Base-by-base conservation (phyloP, 1,140 invertebrate genomes). In the Helicoverpa zea region DNA sequence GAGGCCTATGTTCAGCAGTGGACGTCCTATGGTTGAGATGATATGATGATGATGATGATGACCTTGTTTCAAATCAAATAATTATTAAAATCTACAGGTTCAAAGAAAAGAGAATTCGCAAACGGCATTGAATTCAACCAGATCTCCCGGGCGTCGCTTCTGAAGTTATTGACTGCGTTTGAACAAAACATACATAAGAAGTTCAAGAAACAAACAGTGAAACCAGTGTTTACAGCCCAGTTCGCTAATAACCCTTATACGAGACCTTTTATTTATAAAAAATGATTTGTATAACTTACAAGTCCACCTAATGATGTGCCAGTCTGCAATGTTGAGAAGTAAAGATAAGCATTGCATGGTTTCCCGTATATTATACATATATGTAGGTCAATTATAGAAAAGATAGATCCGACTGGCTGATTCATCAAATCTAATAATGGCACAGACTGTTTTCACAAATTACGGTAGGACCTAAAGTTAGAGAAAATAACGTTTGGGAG, bases 41-140 rank as follows among this genome's bases (percentile, higher is more conserved):
- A n/a, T n/a, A n/a, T n/a, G n/a, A n/a, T n/a, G n/a, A n/a, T n/a
- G 23, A 23, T 23, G 23, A 23, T 23, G 23, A 23, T 23, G 23
- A 23, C 23, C 23, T 23, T 23, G 23, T 23, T 23, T 23, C 23
- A 23, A 23, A 29, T 76, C 43, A 9, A 52, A 30, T 47, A 13
- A 52, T 23, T 66, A 52, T 59, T 61, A 23, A 66, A 12, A 76
- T 49, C 83, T 78, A 1, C 14, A 87, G 83, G 23, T 59, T 73
- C 80, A 14, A 58, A 79, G 59, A 29, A 63, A 59, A 18, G 61
- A 14, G 73, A 81, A 75, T 52, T 83, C 9, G 80, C 74, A 9
- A 72, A 91, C n/a, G 91, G 90, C 9, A 74, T 89, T 9, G 88
- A 91, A 63, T 91, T 91, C 68, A 83, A 81, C 23, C 98, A 98